Evolutionary conservation across 2,113 vertebrate species (phyloP).

Genomic region (Euleptes europaea): DNA sequence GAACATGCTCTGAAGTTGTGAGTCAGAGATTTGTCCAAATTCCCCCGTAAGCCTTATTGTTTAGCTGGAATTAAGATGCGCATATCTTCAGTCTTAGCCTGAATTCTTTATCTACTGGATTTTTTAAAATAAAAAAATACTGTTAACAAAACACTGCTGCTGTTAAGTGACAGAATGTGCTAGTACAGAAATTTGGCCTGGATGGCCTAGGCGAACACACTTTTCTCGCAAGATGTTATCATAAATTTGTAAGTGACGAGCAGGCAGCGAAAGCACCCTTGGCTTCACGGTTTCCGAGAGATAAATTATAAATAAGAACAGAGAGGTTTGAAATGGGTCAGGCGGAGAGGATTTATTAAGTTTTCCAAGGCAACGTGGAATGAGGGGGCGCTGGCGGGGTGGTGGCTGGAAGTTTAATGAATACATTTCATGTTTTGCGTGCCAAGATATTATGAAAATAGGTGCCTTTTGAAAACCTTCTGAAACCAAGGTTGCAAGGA

Average conservation of each 20-base stretch:
- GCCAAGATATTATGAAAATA: conserved; percentile 12
- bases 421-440: not conserved
- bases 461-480: not conserved
- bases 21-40: not conserved
- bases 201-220: not conserved
- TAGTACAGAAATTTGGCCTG: not conserved
- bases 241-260: not conserved
- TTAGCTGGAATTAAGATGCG: not conserved
- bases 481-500: not conserved
- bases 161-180: not conserved
- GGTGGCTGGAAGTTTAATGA: not conserved
- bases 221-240: not conserved
- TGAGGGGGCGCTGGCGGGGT: not conserved
- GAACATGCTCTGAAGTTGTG: no score
- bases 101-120: not conserved
- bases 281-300: not conserved
- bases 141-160: not conserved
- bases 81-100: not conserved
- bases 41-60: not conserved
- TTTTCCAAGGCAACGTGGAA: not conserved
- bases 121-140: not conserved
- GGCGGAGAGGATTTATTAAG: not conserved
- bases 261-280: not conserved
- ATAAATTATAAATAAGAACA: not conserved
- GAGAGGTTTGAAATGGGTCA: not conserved